phyloP scores from a whole-genome alignment of 2,113 vertebrate species.

The Scomber colias region DNA sequence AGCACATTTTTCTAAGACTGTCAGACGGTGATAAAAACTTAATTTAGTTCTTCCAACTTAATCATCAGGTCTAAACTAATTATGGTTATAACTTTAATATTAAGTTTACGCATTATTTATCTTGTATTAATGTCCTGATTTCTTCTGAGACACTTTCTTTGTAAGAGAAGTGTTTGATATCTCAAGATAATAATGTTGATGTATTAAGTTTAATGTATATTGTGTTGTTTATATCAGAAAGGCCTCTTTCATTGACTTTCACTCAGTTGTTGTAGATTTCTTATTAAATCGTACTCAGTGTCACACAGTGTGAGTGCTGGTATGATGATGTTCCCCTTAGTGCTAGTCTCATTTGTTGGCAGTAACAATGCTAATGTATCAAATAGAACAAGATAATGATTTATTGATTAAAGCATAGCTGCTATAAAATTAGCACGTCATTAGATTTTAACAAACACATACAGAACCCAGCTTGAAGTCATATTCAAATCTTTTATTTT shows the following conservation, averaged over 20 bases:
- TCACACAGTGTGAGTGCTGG: conserved; percentile 1
- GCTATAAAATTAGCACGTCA: conserved; percentile 19
- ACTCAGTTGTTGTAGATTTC: not conserved
- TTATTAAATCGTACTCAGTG: not conserved
- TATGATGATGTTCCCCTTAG: not conserved
- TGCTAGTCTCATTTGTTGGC: conserved; percentile 2
- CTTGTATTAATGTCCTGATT: too few relatives aligned
- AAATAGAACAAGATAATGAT: conserved; percentile 27
- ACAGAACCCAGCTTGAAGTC: conserved; percentile 25
- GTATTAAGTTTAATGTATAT: too few relatives aligned
- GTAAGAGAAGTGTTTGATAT: not conserved
- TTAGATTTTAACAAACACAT: conserved; percentile 33
- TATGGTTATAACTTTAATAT: not conserved
- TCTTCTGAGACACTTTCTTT: too few relatives aligned
- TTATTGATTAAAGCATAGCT: conserved; percentile 38
- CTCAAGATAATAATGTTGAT: not conserved
- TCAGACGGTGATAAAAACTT: too few relatives aligned
- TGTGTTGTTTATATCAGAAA: not conserved
- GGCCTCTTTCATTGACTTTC: not conserved
- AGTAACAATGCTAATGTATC: conserved; percentile 11
- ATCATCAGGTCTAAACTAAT: not conserved
- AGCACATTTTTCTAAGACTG: too few relatives aligned
- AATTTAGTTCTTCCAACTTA: too few relatives aligned
- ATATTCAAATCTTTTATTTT: conserved; percentile 61
- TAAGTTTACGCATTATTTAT: not conserved